Base-by-base conservation (phyloP, 2,888 invertebrate species). In the Syritta pipiens region DNA sequence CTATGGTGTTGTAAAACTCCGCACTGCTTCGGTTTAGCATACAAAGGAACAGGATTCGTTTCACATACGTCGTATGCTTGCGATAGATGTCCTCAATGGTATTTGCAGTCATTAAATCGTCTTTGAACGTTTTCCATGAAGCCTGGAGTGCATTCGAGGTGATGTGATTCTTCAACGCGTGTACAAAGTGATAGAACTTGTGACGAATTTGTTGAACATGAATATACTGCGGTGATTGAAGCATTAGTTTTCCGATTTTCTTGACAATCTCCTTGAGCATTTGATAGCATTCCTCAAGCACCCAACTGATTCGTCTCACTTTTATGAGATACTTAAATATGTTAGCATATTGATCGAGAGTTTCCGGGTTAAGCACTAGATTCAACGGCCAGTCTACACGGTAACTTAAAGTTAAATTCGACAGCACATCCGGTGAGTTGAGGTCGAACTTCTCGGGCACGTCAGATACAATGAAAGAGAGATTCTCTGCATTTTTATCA, bases 241-340 rank as follows among this genome's bases (percentile, higher is more conserved):
- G 88, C 0, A 94, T 86, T 42, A 88, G 89, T 9, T 90, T 83
- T 88, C 90, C 81, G 88, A 88, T 57, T 48, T 91, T 87, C 84
- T 93, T 92, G 0, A 90, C 90, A 32, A 91, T 88, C 72, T 91
- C 86, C 86, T 94, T 94, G 28, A 95, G 81, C 81, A 90, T 92
- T 90, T 91, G 89, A 87, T 93, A 94, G 82, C 93, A 92, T 83
- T 93, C 92, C 53, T 94, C 93, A 37, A 95, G 86, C 10, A 94
- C 91, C 93, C 94, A 94, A 51, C 93, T 92, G n/a, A 95, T 92
- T 62, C 95, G 90, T 59, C 93, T 91, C 83, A 95, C 91, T 87
- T 94, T 94, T 57, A 95, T 85, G 32, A 95, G 87, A 86, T 94
- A 94, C 84, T 93, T 93, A 85, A 95, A 95, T 0, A 95, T 93